Percentiles rank a stretch among this genome's conserved stretches.
Evolutionary conservation across 2,888 invertebrate species (phyloP).

Genomic region (Ophion obscuratus): DNA sequence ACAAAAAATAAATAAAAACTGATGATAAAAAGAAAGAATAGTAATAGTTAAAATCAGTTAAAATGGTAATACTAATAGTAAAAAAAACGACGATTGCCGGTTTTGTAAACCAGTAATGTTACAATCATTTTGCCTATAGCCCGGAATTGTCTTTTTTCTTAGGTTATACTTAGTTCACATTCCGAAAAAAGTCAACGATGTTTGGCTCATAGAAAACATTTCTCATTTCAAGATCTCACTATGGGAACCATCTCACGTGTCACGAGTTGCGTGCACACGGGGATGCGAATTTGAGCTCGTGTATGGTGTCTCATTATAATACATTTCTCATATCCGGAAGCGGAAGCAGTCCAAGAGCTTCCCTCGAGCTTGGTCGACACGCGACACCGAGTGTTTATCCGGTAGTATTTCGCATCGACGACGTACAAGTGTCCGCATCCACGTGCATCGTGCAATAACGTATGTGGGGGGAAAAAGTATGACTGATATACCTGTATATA

Average conservation of each 20-base stretch:
- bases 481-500: background rate
- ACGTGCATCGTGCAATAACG: constrained; percentile 1
- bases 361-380: constrained; percentile 48
- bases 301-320: constrained; percentile 29
- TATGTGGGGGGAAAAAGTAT: constrained; percentile 1
- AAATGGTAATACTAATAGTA: no score
- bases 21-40: no score
- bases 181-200: background rate
- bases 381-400: constrained; percentile 57
- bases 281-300: constrained; percentile 39
- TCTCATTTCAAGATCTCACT: background rate
- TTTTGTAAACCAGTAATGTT: no score
- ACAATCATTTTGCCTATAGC: background rate
- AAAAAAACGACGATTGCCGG: no score
- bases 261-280: background rate
- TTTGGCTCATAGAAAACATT: background rate
- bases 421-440: background rate
- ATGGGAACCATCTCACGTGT: background rate
- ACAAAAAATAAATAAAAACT: no score
- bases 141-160: background rate
- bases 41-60: no score
- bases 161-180: background rate
- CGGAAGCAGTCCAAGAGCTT: constrained; percentile 70
- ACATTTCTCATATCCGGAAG: constrained; percentile 62
- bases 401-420: constrained; percentile 39